Evolutionary conservation across 2,113 vertebrate genomes (phyloP).

Genomic region (Thunnus thynnus): DNA sequence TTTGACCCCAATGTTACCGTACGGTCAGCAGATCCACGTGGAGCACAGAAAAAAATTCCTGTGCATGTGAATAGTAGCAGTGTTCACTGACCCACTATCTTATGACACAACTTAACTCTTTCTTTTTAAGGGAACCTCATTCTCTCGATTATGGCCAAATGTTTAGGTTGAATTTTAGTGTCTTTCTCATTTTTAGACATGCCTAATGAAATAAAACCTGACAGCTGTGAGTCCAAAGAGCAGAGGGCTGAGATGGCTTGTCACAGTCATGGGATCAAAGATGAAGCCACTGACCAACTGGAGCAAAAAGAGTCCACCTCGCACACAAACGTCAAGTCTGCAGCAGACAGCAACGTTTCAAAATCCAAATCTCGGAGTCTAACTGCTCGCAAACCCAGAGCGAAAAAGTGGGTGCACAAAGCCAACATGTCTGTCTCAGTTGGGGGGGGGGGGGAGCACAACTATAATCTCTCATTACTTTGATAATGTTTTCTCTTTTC

Average conservation of each 20-base stretch:
- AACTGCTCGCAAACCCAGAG: constrained; percentile 79
- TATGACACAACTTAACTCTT: constrained; percentile 49
- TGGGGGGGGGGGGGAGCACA: background rate
- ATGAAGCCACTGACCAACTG: constrained; percentile 28
- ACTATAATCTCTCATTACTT: background rate
- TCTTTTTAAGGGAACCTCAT: constrained; percentile 3
- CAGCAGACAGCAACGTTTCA: constrained; percentile 54
- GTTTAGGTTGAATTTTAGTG: background rate
- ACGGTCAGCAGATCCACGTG: constrained; percentile 43
- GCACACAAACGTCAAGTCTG: background rate
- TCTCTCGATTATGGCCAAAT: constrained; percentile 7
- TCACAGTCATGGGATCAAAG: constrained; percentile 28
- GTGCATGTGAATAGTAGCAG: constrained; percentile 42
- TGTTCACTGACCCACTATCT: constrained; percentile 44
- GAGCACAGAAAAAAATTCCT: constrained; percentile 2
- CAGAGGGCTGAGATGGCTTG: constrained; percentile 76
- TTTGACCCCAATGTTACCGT: background rate
- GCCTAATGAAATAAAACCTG: constrained; percentile 48
- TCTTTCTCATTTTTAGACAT: constrained; percentile 44
- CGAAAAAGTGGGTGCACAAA: constrained; percentile 86
- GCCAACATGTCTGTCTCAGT: background rate
- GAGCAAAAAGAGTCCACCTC: constrained; percentile 36
- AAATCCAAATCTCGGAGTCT: constrained; percentile 69
- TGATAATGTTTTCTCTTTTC: constrained; percentile 23
- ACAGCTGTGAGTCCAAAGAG: constrained; percentile 80